A percentile compares a stretch with the other conserved stretches of the same genome.
Conservation (phyloP, 2,113 vertebrate genomes). For the Lycaon pictus region DNA sequence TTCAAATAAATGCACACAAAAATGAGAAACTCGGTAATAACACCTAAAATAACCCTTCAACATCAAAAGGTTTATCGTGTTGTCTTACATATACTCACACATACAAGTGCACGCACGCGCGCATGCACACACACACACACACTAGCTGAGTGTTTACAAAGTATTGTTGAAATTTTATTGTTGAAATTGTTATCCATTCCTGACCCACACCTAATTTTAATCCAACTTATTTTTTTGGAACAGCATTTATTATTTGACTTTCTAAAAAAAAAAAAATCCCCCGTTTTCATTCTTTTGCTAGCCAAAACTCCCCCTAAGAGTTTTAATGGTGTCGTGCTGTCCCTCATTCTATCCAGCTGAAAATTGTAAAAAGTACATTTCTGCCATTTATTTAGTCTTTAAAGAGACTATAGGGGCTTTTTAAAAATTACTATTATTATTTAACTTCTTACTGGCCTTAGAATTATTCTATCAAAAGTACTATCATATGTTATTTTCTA, state of each 20-base stretch:
- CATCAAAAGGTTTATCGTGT: background rate
- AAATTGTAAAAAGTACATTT: background rate
- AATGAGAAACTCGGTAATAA: slow-evolving; percentile 57
- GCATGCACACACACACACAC: background rate
- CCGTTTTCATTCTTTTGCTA: background rate
- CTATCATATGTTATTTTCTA: background rate
- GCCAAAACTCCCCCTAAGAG: background rate
- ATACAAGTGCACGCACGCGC: background rate
- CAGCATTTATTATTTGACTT: background rate
- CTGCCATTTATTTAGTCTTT: background rate
- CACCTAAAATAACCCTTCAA: background rate
- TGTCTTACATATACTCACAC: background rate
- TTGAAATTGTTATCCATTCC: background rate
- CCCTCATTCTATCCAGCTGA: background rate
- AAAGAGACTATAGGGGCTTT: background rate
- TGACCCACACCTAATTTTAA: background rate
- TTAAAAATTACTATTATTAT: background rate
- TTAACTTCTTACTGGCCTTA: background rate
- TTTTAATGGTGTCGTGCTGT: background rate
- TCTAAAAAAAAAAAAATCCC: background rate
- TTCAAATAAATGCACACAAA: slow-evolving; percentile 76
- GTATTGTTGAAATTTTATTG: background rate
- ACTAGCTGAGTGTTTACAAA: background rate
- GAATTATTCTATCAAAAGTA: background rate
- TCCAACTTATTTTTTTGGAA: background rate